Evolutionary conservation across 2,113 vertebrate genomes (phyloP).

Genomic region (Saguinus midas): DNA sequence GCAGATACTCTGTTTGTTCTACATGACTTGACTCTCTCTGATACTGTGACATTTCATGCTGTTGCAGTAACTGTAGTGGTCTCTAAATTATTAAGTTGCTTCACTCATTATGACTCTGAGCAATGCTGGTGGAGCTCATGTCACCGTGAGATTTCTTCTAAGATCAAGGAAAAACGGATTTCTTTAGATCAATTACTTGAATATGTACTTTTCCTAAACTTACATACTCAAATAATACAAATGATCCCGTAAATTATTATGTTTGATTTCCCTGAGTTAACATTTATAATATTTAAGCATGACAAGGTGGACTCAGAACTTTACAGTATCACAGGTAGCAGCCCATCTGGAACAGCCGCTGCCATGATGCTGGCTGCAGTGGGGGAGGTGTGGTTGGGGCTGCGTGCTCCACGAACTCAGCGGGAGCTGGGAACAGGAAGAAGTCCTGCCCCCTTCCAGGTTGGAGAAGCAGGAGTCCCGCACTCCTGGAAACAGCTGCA

Average conservation of each 20-base stretch:
- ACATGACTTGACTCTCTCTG: not conserved
- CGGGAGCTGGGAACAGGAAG: no score
- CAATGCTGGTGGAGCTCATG: not conserved
- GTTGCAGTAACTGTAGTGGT: not conserved
- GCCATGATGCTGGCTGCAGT: no score
- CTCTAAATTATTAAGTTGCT: conserved; percentile 1
- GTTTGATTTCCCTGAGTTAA: not conserved
- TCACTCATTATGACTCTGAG: not conserved
- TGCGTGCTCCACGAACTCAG: no score
- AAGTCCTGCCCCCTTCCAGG: no score
- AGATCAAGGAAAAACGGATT: not conserved
- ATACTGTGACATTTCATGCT: not conserved
- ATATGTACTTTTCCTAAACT: not conserved
- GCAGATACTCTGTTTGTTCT: not conserved
- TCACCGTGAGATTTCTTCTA: not conserved
- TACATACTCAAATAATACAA: not conserved
- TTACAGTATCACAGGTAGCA: not conserved
- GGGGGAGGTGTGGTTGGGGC: no score
- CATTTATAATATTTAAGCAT: not conserved
- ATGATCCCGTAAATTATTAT: not conserved
- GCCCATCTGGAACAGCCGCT: no score
- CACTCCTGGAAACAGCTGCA: no score
- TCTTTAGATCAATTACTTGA: not conserved
- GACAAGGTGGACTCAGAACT: not conserved
- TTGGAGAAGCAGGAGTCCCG: no score